Evolutionary conservation across 2,888 invertebrate species (phyloP), one percentile per base, ranked within the genome.

Genomic region (Deilephila elpenor): DNA sequence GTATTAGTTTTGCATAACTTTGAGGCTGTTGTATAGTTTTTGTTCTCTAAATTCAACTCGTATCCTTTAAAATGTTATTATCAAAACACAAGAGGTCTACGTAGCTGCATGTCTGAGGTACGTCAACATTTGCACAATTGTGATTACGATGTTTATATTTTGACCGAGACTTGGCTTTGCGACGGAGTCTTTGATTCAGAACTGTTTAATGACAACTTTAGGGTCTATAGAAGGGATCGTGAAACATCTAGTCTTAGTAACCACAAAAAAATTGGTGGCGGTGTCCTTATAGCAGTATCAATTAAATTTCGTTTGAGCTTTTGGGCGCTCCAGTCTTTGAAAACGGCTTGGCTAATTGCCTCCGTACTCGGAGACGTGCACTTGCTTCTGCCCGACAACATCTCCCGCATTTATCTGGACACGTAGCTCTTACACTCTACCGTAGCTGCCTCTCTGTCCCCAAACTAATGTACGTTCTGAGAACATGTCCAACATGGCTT

Each of bases 231-330:
- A 61, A 60, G 73, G 37, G 73, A 73, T 62, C 34, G 73, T 29
- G 74, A 74, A 44, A 59, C 60, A 11, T 60, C 60, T 25, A 20
- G 20, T 14, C 20, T 60, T 20, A 60, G 20, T 25, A 60, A 60
- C 20, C 60, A 60, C 29, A n/a, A 71, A 71, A 74, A 64, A 71
- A 71, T n/a, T n/a, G 74, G 71, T 7, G 71, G 74, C 6, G 74
- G 74, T 17, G 74, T 74, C 4, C 17, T 74, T 5, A 64, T 74
- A 51, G 67, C 67, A 20, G 67, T 74, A 14, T 67, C 71, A 29
- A 67, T n/a, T n/a, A n/a, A n/a, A n/a, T n/a, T n/a, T n/a, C n/a
- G n/a, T n/a, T n/a, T n/a, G n/a, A n/a, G n/a, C n/a, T n/a, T n/a
- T n/a, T n/a, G n/a, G n/a, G n/a, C n/a, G n/a, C n/a, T n/a, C n/a